Evolutionary conservation across 1,140 invertebrate species (phyloP).

Genomic region (Metopolophium dirhodum): DNA sequence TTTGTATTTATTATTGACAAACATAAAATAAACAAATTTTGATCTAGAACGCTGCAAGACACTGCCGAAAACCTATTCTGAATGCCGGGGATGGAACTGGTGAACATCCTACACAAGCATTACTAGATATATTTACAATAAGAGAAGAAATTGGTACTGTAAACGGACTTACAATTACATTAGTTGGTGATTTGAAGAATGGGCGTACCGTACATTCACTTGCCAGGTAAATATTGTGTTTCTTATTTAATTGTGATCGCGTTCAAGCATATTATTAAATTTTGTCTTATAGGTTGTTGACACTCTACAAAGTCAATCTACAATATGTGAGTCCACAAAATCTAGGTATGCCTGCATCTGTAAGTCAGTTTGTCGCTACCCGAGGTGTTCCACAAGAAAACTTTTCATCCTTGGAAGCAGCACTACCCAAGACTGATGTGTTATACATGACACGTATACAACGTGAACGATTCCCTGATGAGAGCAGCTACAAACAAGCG

Average conservation of each 20-base stretch:
- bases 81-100: conserved; percentile 98
- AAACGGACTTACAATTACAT: conserved; percentile 90
- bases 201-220: conserved; percentile 98
- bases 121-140: conserved; percentile 98
- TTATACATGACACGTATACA: conserved; percentile 98
- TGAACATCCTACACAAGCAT: conserved; percentile 97
- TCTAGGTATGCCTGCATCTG: conserved; percentile 89
- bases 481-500: conserved; percentile 87
- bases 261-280: background rate
- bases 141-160: conserved; percentile 98
- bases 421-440: conserved; percentile 92
- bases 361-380: conserved; percentile 78
- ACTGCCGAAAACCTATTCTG: conserved; percentile 87
- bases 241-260: background rate
- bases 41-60: conserved; percentile 77
- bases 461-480: conserved; percentile 84
- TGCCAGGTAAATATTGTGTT: conserved; percentile 69
- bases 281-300: conserved; percentile 71
- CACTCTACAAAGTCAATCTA: conserved; percentile 87
- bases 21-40: conserved; percentile 44
- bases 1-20: background rate
- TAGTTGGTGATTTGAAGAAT: conserved; percentile 96
- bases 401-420: conserved; percentile 78
- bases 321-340: conserved; percentile 87
- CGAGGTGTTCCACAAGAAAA: conserved; percentile 82